Evolutionary conservation across 2,113 vertebrate genomes (phyloP), one percentile per base, ranked within the genome.

Genomic region (Coregonus clupeaformis): DNA sequence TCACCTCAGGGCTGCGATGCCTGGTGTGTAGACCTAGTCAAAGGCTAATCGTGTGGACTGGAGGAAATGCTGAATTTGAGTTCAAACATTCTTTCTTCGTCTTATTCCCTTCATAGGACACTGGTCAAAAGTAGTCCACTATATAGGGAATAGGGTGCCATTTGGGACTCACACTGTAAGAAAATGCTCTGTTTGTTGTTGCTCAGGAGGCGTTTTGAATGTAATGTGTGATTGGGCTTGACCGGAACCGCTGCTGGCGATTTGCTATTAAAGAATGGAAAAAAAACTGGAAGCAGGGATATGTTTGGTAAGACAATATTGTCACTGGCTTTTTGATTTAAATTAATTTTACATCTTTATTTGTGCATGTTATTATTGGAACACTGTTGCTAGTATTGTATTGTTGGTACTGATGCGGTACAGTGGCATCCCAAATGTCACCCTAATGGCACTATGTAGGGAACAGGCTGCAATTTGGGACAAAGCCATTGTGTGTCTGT

Each of bases 1-100:
- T 1, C 27, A 20, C 27, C 49, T 69, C 74, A 59, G 52, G 45
- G 45, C 45, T 47, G 6, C 30, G 57, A 67, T 74, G 52, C 60
- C 62, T 4, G 32, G 68, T 73, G 69, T 27, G 66, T 63, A 74
- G 73, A 76, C 64, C 80, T 73, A 75, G 76, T 73, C 57, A 63
- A 75, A 76, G 72, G 30, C 75, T 81, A 78, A 80, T 81, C 13
- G 13, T 74, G 72, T 60, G 72, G 74, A 69, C 42, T 69, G 6
- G 16, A 68, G 68, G 30, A 60, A 42, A 42, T 9, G 25, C 20
- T 70, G 69, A 80, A 83, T 80, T 72, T 64, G 49, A 78, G 66
- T 83, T 80, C 14, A 69, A 80, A 57, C 71, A 80, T 77, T 75
- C 22, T 42, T 42, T 9, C 36, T 42, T 42, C 9, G 2, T 42